A percentile compares a stretch with the other conserved stretches of the same genome.
phyloP scores from a whole-genome alignment of 2,797 vertebrate genomes.

The Pyrocephalus nanus region DNA sequence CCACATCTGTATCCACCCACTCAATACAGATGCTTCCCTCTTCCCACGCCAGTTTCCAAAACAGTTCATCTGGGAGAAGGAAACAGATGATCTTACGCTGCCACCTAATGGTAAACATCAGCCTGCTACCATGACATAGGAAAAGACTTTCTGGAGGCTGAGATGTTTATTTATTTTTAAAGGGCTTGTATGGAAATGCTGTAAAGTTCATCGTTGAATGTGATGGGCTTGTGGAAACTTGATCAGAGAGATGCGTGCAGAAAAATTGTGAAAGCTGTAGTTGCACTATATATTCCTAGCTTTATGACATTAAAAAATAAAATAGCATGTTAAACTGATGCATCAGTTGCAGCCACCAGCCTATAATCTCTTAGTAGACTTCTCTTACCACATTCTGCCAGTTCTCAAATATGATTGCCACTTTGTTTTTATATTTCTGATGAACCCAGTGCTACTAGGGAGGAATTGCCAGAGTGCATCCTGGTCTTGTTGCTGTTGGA shows the following conservation, averaged over 20 bases:
- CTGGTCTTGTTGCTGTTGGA: background rate
- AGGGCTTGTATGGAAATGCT: background rate
- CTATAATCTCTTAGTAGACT: background rate
- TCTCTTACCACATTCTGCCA: background rate
- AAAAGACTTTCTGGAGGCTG: background rate
- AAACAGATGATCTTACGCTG: slow-evolving; percentile 72
- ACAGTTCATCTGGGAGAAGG: background rate
- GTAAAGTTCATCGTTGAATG: background rate
- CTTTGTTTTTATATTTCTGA: background rate
- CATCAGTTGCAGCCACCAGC: background rate
- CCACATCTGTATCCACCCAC: slow-evolving; percentile 75
- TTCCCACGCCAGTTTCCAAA: slow-evolving; percentile 23
- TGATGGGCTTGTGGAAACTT: background rate
- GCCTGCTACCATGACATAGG: background rate
- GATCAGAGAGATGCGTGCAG: background rate
- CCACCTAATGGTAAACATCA: slow-evolving; percentile 75
- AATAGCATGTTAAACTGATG: background rate
- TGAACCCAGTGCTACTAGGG: background rate
- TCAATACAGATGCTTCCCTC: slow-evolving; percentile 25
- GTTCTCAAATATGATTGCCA: background rate
- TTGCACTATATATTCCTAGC: background rate
- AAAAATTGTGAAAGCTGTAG: background rate
- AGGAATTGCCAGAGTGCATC: background rate
- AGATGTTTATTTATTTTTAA: background rate
- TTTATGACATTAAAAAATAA: background rate